phyloP scores from a whole-genome alignment of 2,797 vertebrate genomes.

The Hozukius guyotensis region DNA sequence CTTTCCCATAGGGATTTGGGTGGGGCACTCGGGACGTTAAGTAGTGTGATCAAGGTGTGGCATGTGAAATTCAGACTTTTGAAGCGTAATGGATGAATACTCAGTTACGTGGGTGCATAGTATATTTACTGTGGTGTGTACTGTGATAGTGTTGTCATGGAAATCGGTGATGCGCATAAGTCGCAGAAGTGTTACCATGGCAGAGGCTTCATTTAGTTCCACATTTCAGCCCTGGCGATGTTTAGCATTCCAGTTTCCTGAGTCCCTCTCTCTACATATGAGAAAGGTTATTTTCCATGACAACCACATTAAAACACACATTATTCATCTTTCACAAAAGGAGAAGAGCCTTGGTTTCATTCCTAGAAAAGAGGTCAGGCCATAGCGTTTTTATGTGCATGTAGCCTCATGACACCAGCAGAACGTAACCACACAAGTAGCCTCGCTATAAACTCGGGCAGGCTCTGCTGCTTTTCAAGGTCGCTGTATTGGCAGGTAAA shows the following conservation, averaged over 20 bases:
- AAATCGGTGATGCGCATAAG: neutral
- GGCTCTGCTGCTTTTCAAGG: neutral
- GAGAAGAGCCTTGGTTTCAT: constrained; percentile 12
- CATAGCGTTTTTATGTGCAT: neutral
- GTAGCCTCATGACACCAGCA: neutral
- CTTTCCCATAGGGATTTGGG: constrained; percentile 31
- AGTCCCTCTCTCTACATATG: neutral
- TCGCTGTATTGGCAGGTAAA: neutral
- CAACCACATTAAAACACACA: constrained; percentile 30
- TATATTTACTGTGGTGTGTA: neutral
- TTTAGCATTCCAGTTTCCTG: constrained; percentile 13
- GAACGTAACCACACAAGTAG: constrained; percentile 1
- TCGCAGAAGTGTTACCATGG: constrained; percentile 23
- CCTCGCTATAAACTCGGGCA: neutral
- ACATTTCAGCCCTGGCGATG: neutral
- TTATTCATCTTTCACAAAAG: neutral
- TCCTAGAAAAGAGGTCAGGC: neutral
- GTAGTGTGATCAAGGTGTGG: constrained; percentile 8
- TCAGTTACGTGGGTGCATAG: neutral
- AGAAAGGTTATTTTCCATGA: constrained; percentile 40
- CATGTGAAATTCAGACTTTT: neutral
- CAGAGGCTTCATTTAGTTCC: neutral
- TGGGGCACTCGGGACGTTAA: neutral
- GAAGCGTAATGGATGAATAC: neutral
- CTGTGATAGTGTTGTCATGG: constrained; percentile 31